Conservation (phyloP, 92 coral and sea anemone species). For the Isaurus tuberculatus region DNA sequence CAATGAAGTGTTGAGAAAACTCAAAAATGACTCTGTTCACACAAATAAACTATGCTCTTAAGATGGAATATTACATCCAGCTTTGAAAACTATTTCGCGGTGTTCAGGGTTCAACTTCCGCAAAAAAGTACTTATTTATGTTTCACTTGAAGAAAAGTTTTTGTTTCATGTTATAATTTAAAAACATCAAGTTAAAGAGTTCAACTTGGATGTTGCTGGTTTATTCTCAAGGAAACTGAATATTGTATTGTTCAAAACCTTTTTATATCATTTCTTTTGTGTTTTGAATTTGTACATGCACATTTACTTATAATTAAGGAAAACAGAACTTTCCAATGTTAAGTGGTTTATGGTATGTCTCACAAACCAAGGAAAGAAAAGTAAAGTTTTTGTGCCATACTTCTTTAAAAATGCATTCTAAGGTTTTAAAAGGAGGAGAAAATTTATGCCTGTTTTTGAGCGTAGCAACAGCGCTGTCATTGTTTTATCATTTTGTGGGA, state of each 20-base stretch:
- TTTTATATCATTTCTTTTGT: slow-evolving; percentile 16
- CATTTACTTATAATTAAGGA: not conserved
- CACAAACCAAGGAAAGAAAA: not conserved
- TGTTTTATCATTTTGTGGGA: slow-evolving; percentile 14
- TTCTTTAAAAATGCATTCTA: not conserved
- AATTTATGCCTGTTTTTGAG: not conserved
- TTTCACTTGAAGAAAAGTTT: not conserved
- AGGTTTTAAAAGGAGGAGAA: not conserved
- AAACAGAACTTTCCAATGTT: slow-evolving; percentile 3
- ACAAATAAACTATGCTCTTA: slow-evolving; percentile 24
- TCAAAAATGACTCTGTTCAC: slow-evolving; percentile 20
- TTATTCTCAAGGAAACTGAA: slow-evolving; percentile 1
- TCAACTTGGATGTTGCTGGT: slow-evolving; percentile 3
- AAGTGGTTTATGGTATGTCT: not conserved
- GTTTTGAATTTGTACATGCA: not conserved
- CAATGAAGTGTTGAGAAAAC: slow-evolving; percentile 68
- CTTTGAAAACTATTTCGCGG: not conserved
- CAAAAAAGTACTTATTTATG: not conserved
- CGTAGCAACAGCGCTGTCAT: slow-evolving; percentile 34
- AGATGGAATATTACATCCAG: not conserved
- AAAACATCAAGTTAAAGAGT: not conserved
- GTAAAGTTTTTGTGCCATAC: slow-evolving; percentile 1
- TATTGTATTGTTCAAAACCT: slow-evolving; percentile 12
- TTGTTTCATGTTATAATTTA: not conserved
- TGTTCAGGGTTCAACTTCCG: not conserved